Base-by-base conservation (phyloP, 35 echinoderm and acorn worm species). In the Amphiura filiformis region DNA sequence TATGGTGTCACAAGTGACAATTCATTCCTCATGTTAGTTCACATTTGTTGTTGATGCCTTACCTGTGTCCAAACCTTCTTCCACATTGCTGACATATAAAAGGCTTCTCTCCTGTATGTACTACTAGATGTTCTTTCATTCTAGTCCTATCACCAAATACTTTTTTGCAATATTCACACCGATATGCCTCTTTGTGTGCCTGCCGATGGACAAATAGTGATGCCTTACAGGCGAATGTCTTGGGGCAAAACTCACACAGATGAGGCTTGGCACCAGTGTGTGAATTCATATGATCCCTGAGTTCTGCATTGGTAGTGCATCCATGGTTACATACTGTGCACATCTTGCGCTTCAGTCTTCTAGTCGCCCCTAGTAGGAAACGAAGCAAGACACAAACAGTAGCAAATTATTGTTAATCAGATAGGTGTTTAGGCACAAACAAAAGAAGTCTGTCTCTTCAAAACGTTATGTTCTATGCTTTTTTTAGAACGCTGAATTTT, bases 121-220 rank as follows among this genome's bases (percentile, higher is more conserved):
- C 61, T 23, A 70, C 61, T 15, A 26, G 15, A 30, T 70, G 61
- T 70, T 70, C 61, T 26, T n/a, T 70, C 61, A 70, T 70, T 23
- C 61, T 70, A 11, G 61, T 70, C 61, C 61, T 70, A 70, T 70
- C 61, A n/a, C 61, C 61, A 70, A 70, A 70, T n/a, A 70, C 61
- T 70, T 70, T 70, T 2, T n/a, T 70, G 28, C 61, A 70, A n/a
- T 70, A 70, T 30, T 70, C 61, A 23, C 61, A 70, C 28, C 26
- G 9, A 23, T 70, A 70, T 5, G 61, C 61, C 61, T 70, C 61
- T n/a, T 30, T 70, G 61, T 70, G 61, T 13, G 61, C 61, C 26
- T 70, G 61, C 61, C 61, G 61, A n/a, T 70, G 61, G 7, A 70
- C 61, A 70, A 70, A 70, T 1, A 70, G 28, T 23, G 61, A 70